Base-by-base conservation (phyloP, 2,888 invertebrate genomes). In the Tipula vernalis region DNA sequence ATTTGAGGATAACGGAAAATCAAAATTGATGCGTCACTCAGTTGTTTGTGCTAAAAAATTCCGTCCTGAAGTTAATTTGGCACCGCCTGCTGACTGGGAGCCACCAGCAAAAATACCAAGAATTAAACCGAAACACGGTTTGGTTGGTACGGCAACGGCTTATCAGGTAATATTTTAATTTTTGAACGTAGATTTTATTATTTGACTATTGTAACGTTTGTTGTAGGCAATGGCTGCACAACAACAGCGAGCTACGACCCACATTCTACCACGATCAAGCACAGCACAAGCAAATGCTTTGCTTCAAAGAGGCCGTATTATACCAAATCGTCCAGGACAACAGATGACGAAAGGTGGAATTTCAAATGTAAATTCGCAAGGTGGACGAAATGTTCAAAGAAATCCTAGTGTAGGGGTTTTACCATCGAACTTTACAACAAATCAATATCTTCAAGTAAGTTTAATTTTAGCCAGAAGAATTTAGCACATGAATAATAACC, bases 1-100 rank as follows among this genome's bases (percentile, higher is more conserved):
- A 0, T 98, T 98, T 90, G 98, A 98, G 91, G 97, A 98, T 89
- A 97, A 97, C 89, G 96, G 97, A 87, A 98, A 97, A 91, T 96
- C 96, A 41, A 98, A 98, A 91, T 92, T 98, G 89, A 96, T 96
- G 0, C 94, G 98, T 57, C 98, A 98, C 92, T 93, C 96, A 88
- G 94, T 96, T 87, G 95, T 97, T 1, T 98, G 98, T 91, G 94
- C 95, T 83, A 97, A 98, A 91, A 96, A 97, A 90, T 98, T 97
- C 92, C 95, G 96, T 90, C 96, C 97, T 0, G 97, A 97, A 88
- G 92, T 94, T 85, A 98, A 98, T 92, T 93, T 96, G 89, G 95
- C 96, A 88, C 98, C 98, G 5, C 96, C 98, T 0, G 92, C 95
- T 0, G 98, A 98, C 90, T 98, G 97, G 96, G 98, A 98, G 90